Evolutionary conservation across 2,113 vertebrate genomes (phyloP), one percentile per base, ranked within the genome.

Genomic region (Carollia perspicillata): DNA sequence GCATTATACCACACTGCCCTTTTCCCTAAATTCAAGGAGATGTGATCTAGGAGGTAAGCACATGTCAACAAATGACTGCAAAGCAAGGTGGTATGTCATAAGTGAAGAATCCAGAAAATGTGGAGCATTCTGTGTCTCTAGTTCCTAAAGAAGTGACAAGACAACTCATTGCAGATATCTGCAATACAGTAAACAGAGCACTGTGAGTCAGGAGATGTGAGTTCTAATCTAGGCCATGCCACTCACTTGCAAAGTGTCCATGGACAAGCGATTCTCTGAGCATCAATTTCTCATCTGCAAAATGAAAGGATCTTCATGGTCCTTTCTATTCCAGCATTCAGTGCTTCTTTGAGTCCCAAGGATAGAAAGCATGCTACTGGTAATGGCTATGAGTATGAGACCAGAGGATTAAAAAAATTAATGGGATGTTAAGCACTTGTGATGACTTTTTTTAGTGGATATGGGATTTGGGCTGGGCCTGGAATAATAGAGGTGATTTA

Each of bases 331-430:
- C 44, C 44, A 84, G 51, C 6, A 71, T 72, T 93, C 51, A 75
- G 2, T 66, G 20, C 71, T 90, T 88, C 49, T 35, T 71, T 86
- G 26, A 85, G 20, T 77, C 13, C 35, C 30, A 66, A 74, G 28
- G 66, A 84, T 84, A 8, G 44, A 95, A 84, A 87, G 22, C 80
- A 72, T 75, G 30, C 17, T 66, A 89, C 83, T 89, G 35, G 35
- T 85, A 92, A 80, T 74, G 17, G 68, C 51, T 94, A 84, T 80
- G 30, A 95, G 33, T 63, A 66, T 84, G 40, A 94, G 13, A 49
- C 77, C 79, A 78, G 71, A 93, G 47, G 18, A 94, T 97, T 92
- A 51, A 93, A 95, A 95, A 92, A 89, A 51, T 85, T 96, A 86
- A 86, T 71, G 47, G 86, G 23, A 91, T 97, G 35, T 85, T 95